These are phyloP conservation scores for Threskiornis aethiopicus DNA, from an alignment of 2,797 vertebrate genomes.

Conservation along the genomic window DNA sequence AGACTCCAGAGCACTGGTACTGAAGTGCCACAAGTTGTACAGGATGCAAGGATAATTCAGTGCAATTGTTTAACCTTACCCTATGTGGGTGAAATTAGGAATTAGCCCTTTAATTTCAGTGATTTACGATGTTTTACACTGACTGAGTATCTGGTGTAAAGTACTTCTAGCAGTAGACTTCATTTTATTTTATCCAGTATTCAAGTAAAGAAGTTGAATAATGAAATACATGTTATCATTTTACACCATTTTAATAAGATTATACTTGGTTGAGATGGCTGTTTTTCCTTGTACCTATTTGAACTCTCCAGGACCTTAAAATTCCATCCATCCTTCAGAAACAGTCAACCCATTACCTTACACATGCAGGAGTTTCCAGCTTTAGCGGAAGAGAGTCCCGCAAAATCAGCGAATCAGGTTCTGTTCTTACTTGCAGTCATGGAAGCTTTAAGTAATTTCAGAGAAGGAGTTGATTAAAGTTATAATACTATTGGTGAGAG, in stretches of 20 bases:
- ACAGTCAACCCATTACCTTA: neutral
- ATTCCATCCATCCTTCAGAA: neutral
- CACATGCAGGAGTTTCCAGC: neutral
- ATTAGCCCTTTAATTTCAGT: neutral
- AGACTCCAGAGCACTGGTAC: neutral
- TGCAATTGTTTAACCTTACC: neutral
- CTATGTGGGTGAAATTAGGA: neutral
- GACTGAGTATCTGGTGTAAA: neutral
- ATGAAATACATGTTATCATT: neutral
- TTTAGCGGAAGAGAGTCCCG: neutral
- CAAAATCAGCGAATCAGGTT: neutral
- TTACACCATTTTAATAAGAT: neutral
- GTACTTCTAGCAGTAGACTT: neutral
- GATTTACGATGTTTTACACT: neutral
- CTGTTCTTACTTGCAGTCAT: neutral
- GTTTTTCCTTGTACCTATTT: neutral
- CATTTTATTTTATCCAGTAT: neutral
- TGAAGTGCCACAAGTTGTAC: neutral
- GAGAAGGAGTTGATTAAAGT: neutral
- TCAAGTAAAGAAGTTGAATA: neutral
- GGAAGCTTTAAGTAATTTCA: neutral
- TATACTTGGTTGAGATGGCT: neutral
- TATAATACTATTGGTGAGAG: neutral
- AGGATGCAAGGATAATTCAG: neutral
- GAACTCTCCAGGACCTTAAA: neutral